A percentile compares a stretch with the other conserved stretches of the same genome.
phyloP scores from a whole-genome alignment of 2,888 invertebrate genomes.

The Tachina fera region DNA sequence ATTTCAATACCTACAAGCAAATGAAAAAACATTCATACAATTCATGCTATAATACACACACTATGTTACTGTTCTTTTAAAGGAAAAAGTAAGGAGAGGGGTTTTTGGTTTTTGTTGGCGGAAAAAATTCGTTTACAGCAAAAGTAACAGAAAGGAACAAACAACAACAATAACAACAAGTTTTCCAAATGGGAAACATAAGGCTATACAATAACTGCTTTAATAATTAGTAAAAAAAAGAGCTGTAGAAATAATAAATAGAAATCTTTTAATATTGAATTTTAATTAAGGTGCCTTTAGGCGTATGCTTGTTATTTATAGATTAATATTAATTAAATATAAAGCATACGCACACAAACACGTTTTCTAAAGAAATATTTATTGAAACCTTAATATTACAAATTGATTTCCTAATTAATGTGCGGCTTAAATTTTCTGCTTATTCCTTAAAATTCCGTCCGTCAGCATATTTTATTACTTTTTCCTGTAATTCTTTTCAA shows the following conservation, averaged over 20 bases:
- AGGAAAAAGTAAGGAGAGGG: neutral
- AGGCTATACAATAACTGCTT: neutral
- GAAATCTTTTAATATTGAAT: neutral
- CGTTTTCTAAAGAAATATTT: neutral
- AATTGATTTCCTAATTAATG: neutral
- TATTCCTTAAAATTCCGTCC: neutral
- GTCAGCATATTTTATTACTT: neutral
- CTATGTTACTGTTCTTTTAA: conserved; percentile 5
- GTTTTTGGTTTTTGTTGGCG: conserved; percentile 3
- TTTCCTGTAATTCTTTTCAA: conserved; percentile 6
- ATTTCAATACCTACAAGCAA: conserved; percentile 37
- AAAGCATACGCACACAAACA: neutral
- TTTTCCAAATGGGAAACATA: conserved; percentile 1
- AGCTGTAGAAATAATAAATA: neutral
- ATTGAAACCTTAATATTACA: neutral
- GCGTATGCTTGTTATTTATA: conserved; percentile 17
- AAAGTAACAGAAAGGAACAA: conserved; percentile 14
- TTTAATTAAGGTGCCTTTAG: neutral
- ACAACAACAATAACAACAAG: neutral
- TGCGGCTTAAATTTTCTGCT: no score
- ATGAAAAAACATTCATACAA: neutral
- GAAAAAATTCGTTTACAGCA: conserved; percentile 9
- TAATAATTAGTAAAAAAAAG: conserved; percentile 2
- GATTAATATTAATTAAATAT: neutral
- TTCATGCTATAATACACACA: neutral